Evolutionary conservation across 2,888 invertebrate genomes (phyloP).

Genomic region (Odontocolon sp.): DNA sequence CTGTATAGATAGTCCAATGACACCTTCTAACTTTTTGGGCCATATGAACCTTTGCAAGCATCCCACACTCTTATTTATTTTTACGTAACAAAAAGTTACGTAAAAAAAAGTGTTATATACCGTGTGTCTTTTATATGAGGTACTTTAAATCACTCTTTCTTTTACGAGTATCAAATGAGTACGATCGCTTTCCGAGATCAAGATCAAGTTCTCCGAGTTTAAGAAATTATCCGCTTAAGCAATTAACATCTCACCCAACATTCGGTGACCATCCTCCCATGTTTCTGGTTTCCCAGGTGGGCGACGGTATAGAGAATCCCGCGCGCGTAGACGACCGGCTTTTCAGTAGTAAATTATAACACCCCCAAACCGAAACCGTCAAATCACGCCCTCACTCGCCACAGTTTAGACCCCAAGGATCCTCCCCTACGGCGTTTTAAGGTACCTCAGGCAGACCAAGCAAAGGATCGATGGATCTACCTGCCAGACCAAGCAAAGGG

Average conservation of each 20-base stretch:
- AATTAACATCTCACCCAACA: neutral
- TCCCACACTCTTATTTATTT: no score
- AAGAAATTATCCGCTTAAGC: constrained; percentile 18
- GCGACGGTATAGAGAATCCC: neutral
- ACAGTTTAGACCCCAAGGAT: constrained; percentile 40
- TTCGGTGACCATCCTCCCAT: neutral
- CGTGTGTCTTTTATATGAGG: no score
- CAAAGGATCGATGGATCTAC: constrained; percentile 44
- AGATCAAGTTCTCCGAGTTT: neutral
- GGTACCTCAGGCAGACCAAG: constrained; percentile 40
- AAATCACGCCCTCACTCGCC: constrained; percentile 70
- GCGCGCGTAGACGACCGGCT: constrained; percentile 43
- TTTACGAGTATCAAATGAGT: neutral
- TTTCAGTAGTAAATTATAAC: constrained; percentile 70
- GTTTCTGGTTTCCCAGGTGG: constrained; percentile 11
- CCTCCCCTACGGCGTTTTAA: constrained; percentile 39
- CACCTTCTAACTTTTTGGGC: no score
- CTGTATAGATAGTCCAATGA: no score
- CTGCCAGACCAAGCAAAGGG: constrained; percentile 35
- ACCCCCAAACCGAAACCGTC: constrained; percentile 68
- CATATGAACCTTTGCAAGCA: no score
- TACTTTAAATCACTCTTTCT: neutral
- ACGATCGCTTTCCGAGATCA: neutral
- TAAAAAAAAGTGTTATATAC: no score
- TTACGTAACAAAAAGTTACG: no score